Percentiles rank a stretch among this genome's conserved stretches.
These are phyloP conservation scores for Idaea aversata DNA, from an alignment of 2,888 invertebrate genomes.

Conservation along the genomic window DNA sequence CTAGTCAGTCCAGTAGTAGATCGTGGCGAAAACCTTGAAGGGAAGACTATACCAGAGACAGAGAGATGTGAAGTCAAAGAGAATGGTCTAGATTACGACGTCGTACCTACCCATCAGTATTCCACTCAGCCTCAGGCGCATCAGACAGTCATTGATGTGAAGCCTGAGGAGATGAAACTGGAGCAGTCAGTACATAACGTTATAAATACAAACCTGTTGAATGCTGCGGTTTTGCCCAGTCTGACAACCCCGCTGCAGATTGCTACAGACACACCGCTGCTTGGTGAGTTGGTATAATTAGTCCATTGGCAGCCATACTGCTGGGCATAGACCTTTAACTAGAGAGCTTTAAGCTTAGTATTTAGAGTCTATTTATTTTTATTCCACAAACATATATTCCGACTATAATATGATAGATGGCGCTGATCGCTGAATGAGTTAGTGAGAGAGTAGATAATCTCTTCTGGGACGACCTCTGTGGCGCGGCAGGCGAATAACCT, in stretches of 20 bases:
- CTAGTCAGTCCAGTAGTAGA: conserved; percentile 90
- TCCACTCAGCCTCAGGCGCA: conserved; percentile 45
- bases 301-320: background rate
- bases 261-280: conserved; percentile 60
- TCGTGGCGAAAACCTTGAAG: conserved; percentile 58
- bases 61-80: conserved; percentile 36
- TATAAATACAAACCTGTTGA: conserved; percentile 41
- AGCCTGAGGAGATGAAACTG: conserved; percentile 29
- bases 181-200: conserved; percentile 31
- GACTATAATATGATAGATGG: too few relatives aligned
- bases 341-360: too few relatives aligned
- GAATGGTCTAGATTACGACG: conserved; percentile 7
- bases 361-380: too few relatives aligned
- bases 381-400: too few relatives aligned
- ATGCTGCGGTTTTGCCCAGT: conserved; percentile 48
- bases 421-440: too few relatives aligned
- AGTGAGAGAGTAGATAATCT: too few relatives aligned
- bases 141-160: conserved; percentile 36
- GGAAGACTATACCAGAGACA: conserved; percentile 33
- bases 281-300: conserved; percentile 31
- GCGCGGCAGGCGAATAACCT: too few relatives aligned
- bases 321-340: too few relatives aligned
- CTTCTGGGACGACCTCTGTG: too few relatives aligned
- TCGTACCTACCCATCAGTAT: conserved; percentile 59
- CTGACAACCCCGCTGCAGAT: conserved; percentile 68